phyloP scores from a whole-genome alignment of 1,140 invertebrate genomes.

The Lordiphosa mommai region DNA sequence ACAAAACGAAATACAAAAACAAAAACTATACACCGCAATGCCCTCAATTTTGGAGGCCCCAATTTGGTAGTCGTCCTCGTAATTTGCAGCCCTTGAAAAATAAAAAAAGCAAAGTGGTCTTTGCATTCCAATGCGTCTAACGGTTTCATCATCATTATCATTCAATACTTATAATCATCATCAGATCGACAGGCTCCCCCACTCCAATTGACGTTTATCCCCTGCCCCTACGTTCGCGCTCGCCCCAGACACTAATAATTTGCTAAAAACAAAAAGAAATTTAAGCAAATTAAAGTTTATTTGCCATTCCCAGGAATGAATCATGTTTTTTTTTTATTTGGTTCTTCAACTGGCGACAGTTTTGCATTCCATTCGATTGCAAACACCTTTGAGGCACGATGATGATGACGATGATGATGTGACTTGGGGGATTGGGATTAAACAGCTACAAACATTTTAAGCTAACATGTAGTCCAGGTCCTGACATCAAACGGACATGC shows the following conservation, averaged over 20 bases:
- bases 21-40: conserved; percentile 67
- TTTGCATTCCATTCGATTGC: conserved; percentile 44
- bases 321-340: background rate
- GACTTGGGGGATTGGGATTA: conserved; percentile 27
- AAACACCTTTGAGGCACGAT: conserved; percentile 50
- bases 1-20: conserved; percentile 19
- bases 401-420: conserved; percentile 20
- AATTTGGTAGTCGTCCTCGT: conserved; percentile 45
- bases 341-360: conserved; percentile 27
- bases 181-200: conserved; percentile 8
- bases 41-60: conserved; percentile 62
- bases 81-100: conserved; percentile 41
- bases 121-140: conserved; percentile 75
- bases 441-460: conserved; percentile 41
- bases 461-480: conserved; percentile 42
- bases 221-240: conserved; percentile 39
- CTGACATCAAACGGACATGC: conserved; percentile 72
- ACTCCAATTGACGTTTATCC: conserved; percentile 57
- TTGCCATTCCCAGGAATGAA: conserved; percentile 2
- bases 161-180: conserved; percentile 22
- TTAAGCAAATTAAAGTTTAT: conserved; percentile 52
- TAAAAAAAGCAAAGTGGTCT: conserved; percentile 8
- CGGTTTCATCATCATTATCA: conserved; percentile 56
- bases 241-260: conserved; percentile 56
- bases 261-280: too few relatives aligned